Base-by-base conservation (phyloP, 2,888 invertebrate genomes). In the Tubiluchus corallicola region DNA sequence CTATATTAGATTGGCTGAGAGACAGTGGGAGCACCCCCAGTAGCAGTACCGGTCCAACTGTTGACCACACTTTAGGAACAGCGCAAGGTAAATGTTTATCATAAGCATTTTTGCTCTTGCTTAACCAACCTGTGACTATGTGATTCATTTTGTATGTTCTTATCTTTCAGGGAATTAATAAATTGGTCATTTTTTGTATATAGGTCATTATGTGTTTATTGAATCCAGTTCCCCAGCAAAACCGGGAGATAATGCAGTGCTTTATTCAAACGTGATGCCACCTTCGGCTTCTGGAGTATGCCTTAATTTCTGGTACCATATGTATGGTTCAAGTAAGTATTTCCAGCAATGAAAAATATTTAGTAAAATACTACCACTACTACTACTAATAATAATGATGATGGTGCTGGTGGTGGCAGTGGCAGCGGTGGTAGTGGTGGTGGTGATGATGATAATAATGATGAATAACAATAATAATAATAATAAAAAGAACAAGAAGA, bases 221-320 rank as follows among this genome's bases (percentile, higher is more conserved):
- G 60, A 61, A 47, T 54, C 61, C 1, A 56, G 58, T 2, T 3
- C 17, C 21, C 16, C 18, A 38, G 18, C 4, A 3, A 15, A 15
- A 2, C 13, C 9, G 18, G 45, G 45, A 18, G 44, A 45, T 4
- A 46, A 37, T 3, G 45, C 45, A 13, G 15, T n/a, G 13, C 46
- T 60, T 3, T 47, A 51, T n/a, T 55, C 53, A 9, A n/a, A 29
- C 9, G 9, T 9, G 9, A 29, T 29, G 19, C 50, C 56, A 19
- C 57, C 58, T 17, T 58, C 49, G 52, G 13, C 41, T 46, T 16
- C 40, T 16, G 58, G 57, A 3, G 50, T 49, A 44, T 61, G 61
- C 45, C 44, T 61, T 9, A 51, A 52, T 4, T 59, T 59, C 52
- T 60, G 57, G 57, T 59, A 58, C 45, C 55, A 59, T 46, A 58